Base-by-base conservation (phyloP, 1,140 invertebrate genomes). In the Zophobas atratus region DNA sequence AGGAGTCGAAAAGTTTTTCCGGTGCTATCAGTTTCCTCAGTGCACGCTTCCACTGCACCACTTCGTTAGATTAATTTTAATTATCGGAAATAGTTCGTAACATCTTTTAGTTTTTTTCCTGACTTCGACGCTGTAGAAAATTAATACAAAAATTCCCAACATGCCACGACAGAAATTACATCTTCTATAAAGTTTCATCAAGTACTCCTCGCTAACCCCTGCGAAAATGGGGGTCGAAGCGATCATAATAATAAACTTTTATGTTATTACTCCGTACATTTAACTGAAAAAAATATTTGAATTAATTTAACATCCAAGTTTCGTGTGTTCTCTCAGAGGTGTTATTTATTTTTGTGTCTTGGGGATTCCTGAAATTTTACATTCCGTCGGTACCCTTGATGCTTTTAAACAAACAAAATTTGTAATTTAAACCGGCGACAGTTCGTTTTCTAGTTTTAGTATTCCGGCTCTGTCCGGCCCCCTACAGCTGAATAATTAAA, bases 371-470 rank as follows among this genome's bases (percentile, higher is more conserved):
- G 20, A 55, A 55, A 73, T 35, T 55, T 73, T 73, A 67, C 60
- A 46, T 46, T 46, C 39, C 33, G n/a, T 34, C 55, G 34, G 32
- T 57, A 33, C 34, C n/a, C 49, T 20, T 51, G 49, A 57, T 57
- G 32, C 55, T 20, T 43, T 43, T 43, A 56, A 56, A 73, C 71
- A 73, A 55, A 73, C 35, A 56, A 73, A 73, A 73, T 73, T 73
- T 73, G 71, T 73, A 56, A 73, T 56, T 73, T 36, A 73, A 56
- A 73, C 71, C 39, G 71, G 35, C 71, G 49, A 73, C 71, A 73
- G 49, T 73, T 73, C 71, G 71, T 73, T 73, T 73, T 73, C 35
- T 73, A 53, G 71, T 55, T 73, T 73, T 73, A 73, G 71, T 73
- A 73, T 73, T 73, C 71, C 39, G 71, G 51, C n/a, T 32, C 34